Conservation (phyloP, 1,140 invertebrate species). For the Kradibia gibbosae region DNA sequence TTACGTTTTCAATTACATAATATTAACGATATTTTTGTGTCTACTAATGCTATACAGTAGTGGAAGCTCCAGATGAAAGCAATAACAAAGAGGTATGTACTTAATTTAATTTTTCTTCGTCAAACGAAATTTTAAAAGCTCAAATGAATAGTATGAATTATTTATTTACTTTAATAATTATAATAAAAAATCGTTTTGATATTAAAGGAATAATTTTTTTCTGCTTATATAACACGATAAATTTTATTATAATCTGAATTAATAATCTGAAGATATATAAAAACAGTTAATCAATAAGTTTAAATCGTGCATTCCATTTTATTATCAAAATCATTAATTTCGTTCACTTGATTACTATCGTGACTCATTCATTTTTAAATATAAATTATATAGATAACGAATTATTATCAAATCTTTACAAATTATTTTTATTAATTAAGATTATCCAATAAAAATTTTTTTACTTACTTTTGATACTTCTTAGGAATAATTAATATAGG, state of each 20-base stretch:
- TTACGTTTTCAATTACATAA: neutral
- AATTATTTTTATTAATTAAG: neutral
- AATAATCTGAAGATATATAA: too few species aligned
- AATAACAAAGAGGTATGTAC: slow-evolving; percentile 47
- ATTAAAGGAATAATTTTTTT: neutral
- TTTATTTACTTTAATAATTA: neutral
- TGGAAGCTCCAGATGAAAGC: slow-evolving; percentile 66
- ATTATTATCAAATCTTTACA: slow-evolving; percentile 4
- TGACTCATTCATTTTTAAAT: neutral
- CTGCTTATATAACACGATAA: neutral
- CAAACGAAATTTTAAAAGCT: neutral
- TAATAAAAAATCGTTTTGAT: slow-evolving; percentile 9
- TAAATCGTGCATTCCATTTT: neutral
- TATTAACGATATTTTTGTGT: neutral
- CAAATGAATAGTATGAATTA: neutral
- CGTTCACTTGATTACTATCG: neutral
- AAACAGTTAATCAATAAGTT: too few species aligned
- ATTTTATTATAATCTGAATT: slow-evolving; percentile 34
- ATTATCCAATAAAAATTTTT: slow-evolving; percentile 41
- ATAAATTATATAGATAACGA: neutral
- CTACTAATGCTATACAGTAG: slow-evolving; percentile 56
- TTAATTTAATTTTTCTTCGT: neutral
- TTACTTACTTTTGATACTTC: slow-evolving; percentile 45
- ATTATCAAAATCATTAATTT: neutral
- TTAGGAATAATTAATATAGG: slow-evolving; percentile 47